A percentile compares a stretch with the other conserved stretches of the same genome.
Evolutionary conservation across 1,140 invertebrate species (phyloP).

Genomic region (Diorhabda elongata): DNA sequence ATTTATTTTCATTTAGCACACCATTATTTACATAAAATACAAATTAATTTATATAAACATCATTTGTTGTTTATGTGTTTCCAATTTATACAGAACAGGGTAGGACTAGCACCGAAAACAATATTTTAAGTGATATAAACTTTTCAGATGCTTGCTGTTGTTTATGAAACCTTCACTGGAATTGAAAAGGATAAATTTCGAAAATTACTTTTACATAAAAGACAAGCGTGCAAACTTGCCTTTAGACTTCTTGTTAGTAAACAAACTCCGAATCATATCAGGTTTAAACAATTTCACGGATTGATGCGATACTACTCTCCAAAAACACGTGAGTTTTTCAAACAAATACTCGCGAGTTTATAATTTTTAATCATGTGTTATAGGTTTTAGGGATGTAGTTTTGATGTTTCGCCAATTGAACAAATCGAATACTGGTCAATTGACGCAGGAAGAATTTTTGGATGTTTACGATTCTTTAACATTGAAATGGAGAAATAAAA

Average conservation of each 20-base stretch:
- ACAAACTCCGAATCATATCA: constrained; percentile 62
- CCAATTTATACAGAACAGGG: too few species aligned
- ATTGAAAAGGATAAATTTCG: constrained; percentile 85
- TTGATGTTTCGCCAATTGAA: constrained; percentile 81
- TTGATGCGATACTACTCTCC: constrained; percentile 76
- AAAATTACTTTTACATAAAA: constrained; percentile 78
- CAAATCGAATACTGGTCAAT: constrained; percentile 57
- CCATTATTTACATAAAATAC: too few species aligned
- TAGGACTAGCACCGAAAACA: too few species aligned
- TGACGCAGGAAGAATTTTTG: constrained; percentile 73
- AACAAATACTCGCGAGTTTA: not conserved
- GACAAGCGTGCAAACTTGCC: constrained; percentile 77
- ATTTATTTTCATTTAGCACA: too few species aligned
- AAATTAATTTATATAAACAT: too few species aligned
- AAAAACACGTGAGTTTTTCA: constrained; percentile 59
- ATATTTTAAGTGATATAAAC: too few species aligned
- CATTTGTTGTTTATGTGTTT: too few species aligned
- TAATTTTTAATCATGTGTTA: constrained; percentile 28
- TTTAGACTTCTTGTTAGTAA: constrained; percentile 75
- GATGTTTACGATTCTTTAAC: constrained; percentile 70
- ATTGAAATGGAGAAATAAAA: constrained; percentile 70
- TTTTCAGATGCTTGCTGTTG: constrained; percentile 78
- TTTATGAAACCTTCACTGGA: constrained; percentile 85
- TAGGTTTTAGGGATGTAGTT: constrained; percentile 72
- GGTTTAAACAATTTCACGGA: constrained; percentile 76